phyloP scores from a whole-genome alignment of 2,888 invertebrate species.

The Malthinus flaveolus region DNA sequence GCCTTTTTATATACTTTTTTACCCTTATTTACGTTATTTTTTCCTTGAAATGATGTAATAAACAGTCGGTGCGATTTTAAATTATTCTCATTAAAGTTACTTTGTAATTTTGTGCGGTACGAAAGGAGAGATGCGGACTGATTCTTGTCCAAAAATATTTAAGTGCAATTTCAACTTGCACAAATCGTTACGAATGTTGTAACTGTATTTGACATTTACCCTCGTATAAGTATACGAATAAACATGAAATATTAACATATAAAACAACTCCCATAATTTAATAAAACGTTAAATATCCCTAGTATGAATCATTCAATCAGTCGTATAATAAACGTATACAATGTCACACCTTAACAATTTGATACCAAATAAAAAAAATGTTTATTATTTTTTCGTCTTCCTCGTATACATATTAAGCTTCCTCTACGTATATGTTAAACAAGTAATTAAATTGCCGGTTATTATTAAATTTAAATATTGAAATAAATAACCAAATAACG shows the following conservation, averaged over 20 bases:
- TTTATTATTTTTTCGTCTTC: not conserved
- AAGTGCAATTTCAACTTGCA: conserved; percentile 4
- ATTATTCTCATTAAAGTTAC: too few species aligned
- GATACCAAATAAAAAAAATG: not conserved
- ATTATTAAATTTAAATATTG: too few species aligned
- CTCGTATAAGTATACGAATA: conserved; percentile 6
- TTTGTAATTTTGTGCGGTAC: conserved; percentile 6
- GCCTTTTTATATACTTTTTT: conserved; percentile 22
- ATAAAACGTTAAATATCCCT: conserved; percentile 29
- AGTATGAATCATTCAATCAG: conserved; percentile 35
- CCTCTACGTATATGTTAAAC: not conserved
- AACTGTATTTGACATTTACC: conserved; percentile 1
- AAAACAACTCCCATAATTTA: conserved; percentile 33
- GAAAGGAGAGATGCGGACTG: not conserved
- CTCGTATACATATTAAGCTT: not conserved
- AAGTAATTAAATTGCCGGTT: too few species aligned
- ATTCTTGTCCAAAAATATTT: conserved; percentile 18
- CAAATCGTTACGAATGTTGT: conserved; percentile 9
- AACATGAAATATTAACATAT: conserved; percentile 17
- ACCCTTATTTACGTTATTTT: conserved; percentile 15
- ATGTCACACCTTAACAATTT: conserved; percentile 1
- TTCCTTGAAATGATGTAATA: conserved; percentile 21
- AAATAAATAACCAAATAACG: too few species aligned
- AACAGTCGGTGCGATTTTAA: conserved; percentile 4
- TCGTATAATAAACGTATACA: too few species aligned